Conservation (phyloP, 2,888 invertebrate genomes). For the Druceiella hillmani region DNA sequence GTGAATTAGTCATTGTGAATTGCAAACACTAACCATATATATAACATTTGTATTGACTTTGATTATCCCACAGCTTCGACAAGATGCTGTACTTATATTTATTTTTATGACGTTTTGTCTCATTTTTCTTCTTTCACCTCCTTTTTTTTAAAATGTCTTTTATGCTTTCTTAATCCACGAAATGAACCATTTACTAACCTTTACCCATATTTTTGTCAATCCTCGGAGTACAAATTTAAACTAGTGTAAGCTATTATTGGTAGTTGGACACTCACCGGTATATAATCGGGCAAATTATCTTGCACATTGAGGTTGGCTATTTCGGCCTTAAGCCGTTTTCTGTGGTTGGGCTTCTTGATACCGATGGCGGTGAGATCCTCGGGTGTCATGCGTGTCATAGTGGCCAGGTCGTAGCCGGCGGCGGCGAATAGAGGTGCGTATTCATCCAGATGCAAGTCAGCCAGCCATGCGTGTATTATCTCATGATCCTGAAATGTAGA, state of each 20-base stretch:
- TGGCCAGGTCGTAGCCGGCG: slow-evolving; percentile 96
- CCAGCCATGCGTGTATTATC: slow-evolving; percentile 91
- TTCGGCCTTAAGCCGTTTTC: slow-evolving; percentile 93
- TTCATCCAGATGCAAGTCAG: slow-evolving; percentile 90
- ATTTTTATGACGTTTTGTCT: no score
- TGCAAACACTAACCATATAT: no score
- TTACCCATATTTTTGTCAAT: no score
- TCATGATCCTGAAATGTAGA: slow-evolving; percentile 80
- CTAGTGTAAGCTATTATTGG: slow-evolving; percentile 1
- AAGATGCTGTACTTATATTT: no score
- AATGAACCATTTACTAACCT: no score
- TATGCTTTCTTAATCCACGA: no score
- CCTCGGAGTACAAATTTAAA: slow-evolving; percentile 2
- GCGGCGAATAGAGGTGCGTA: slow-evolving; percentile 90
- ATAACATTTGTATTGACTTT: no score
- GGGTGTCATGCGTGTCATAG: slow-evolving; percentile 98
- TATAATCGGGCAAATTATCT: slow-evolving; percentile 92
- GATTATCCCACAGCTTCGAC: no score
- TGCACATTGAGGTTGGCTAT: slow-evolving; percentile 91
- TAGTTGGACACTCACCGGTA: slow-evolving; percentile 61
- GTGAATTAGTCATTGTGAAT: no score
- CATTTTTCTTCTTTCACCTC: no score
- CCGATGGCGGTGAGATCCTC: slow-evolving; percentile 86
- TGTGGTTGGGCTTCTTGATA: slow-evolving; percentile 95
- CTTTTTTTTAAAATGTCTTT: no score